phyloP scores from a whole-genome alignment of 2,888 invertebrate genomes.

The Cerastoderma edule region DNA sequence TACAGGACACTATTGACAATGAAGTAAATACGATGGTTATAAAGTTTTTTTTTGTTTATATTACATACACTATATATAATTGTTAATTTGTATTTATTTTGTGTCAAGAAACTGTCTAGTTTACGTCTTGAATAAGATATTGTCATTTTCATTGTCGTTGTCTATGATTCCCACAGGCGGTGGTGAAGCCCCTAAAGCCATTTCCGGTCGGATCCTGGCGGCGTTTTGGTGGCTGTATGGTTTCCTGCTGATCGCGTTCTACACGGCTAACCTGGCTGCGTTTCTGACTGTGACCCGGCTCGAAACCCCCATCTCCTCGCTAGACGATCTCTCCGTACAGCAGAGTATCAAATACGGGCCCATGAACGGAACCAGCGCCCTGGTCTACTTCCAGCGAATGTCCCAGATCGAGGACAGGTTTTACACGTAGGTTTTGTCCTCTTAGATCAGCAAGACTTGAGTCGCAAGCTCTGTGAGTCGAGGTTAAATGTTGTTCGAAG shows the following conservation, averaged over 20 bases:
- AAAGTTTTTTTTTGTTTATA: too few species aligned
- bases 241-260: conserved; percentile 99
- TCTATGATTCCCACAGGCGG: too few species aligned
- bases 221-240: conserved; percentile 99
- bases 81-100: too few species aligned
- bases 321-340: conserved; percentile 97
- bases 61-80: too few species aligned
- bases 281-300: conserved; percentile 94
- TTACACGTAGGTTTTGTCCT: conserved; percentile 96
- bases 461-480: too few species aligned
- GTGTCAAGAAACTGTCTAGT: too few species aligned
- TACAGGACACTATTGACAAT: too few species aligned
- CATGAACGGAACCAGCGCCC: conserved; percentile 92
- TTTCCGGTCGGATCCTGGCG: conserved; percentile 96
- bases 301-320: conserved; percentile 94
- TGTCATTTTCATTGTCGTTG: too few species aligned
- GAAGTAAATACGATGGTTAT: too few species aligned
- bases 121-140: too few species aligned
- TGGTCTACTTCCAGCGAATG: conserved; percentile 98
- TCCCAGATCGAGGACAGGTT: conserved; percentile 96
- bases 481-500: too few species aligned
- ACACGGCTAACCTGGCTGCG: conserved; percentile 98
- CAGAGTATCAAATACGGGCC: conserved; percentile 98
- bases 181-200: conserved; percentile 88
- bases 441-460: too few species aligned